Percentiles rank a stretch among this genome's conserved stretches.
Conservation (phyloP, 1,140 invertebrate genomes). For the Magallana angulata region DNA sequence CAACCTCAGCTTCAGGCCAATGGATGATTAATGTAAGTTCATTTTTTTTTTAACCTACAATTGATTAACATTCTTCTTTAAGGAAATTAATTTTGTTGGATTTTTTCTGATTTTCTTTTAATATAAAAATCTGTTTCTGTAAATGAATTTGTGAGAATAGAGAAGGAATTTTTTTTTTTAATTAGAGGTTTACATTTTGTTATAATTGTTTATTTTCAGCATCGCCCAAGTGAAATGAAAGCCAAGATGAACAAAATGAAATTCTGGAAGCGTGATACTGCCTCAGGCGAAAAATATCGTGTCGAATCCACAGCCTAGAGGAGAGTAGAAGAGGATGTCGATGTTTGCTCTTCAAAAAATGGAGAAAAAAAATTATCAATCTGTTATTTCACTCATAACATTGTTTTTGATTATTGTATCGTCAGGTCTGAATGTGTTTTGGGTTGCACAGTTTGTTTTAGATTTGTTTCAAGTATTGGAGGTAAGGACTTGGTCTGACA, state of each 20-base stretch:
- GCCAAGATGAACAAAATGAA: slow-evolving; percentile 72
- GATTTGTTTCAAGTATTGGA: not conserved
- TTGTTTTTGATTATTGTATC: not conserved
- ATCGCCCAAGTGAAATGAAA: slow-evolving; percentile 75
- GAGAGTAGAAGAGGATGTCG: not conserved
- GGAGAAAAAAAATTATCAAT: too few relatives aligned
- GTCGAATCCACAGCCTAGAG: slow-evolving; percentile 34
- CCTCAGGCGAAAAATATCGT: slow-evolving; percentile 72
- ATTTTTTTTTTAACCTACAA: not conserved
- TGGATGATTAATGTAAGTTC: slow-evolving; percentile 93
- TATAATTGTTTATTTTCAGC: slow-evolving; percentile 64
- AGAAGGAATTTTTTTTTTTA: too few relatives aligned
- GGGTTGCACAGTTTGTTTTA: not conserved
- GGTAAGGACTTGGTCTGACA: too few relatives aligned
- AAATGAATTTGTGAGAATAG: too few relatives aligned
- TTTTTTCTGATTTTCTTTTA: too few relatives aligned
- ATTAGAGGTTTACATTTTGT: not conserved
- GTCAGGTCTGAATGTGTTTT: not conserved
- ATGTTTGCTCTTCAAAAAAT: slow-evolving; percentile 2
- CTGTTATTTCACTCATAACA: too few relatives aligned
- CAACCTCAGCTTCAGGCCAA: slow-evolving; percentile 95
- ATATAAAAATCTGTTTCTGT: too few relatives aligned
- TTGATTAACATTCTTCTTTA: not conserved
- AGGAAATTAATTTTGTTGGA: too few relatives aligned
- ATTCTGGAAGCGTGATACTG: slow-evolving; percentile 71